These are phyloP conservation scores for Salarias fasciatus DNA, from an alignment of 2,797 vertebrate species.

Conservation along the genomic window DNA sequence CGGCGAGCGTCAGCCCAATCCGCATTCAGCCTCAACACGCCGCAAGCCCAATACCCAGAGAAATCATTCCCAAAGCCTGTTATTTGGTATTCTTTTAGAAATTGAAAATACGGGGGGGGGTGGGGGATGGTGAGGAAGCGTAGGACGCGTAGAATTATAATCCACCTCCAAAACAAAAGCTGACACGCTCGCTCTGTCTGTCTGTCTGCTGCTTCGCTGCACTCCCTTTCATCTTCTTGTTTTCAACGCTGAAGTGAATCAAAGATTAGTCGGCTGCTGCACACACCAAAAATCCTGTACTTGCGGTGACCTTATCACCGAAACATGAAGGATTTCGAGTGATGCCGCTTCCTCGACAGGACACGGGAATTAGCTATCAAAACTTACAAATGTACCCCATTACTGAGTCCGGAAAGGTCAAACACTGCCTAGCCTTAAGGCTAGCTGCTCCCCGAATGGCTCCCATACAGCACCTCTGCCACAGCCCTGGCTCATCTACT, in stretches of 20 bases:
- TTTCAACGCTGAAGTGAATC: constrained; percentile 58
- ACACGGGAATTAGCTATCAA: constrained; percentile 51
- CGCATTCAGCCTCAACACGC: constrained; percentile 24
- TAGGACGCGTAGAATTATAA: constrained; percentile 58
- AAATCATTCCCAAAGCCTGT: constrained; percentile 55
- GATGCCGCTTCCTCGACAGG: constrained; percentile 14
- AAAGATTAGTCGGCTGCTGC: constrained; percentile 36
- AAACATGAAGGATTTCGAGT: constrained; percentile 35
- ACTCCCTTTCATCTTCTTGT: constrained; percentile 68
- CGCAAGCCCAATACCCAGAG: constrained; percentile 31
- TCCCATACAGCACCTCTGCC: constrained; percentile 28
- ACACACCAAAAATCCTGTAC: constrained; percentile 32
- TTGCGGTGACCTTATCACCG: constrained; percentile 51
- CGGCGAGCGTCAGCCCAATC: constrained; percentile 22
- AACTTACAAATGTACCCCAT: constrained; percentile 63
- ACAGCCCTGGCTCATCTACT: constrained; percentile 21
- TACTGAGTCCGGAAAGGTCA: constrained; percentile 64
- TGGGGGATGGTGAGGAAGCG: constrained; percentile 43
- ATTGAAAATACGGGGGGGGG: constrained; percentile 54
- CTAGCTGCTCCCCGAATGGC: constrained; percentile 19
- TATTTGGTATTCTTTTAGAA: constrained; percentile 77
- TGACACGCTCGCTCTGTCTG: constrained; percentile 36
- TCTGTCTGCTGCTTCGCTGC: constrained; percentile 48
- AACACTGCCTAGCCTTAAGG: constrained; percentile 48
- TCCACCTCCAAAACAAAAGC: constrained; percentile 72